Evolutionary conservation across 2,113 vertebrate genomes (phyloP), one percentile per base, ranked within the genome.

Genomic region (Bambusicola thoracicus): DNA sequence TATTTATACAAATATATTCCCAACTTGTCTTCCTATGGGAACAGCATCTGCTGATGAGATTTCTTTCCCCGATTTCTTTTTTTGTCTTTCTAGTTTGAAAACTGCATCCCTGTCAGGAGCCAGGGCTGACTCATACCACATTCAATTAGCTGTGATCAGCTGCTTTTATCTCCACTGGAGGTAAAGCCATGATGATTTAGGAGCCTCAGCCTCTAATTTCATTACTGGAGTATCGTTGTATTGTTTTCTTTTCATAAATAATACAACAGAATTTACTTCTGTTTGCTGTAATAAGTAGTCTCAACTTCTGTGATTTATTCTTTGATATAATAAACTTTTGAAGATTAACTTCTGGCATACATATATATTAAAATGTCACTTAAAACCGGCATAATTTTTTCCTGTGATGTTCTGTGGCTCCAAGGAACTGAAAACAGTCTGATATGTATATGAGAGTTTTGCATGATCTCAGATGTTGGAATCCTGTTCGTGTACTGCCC

Each of bases 191-290:
- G 78, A 53, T 89, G 69, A 87, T 56, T 56, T 43, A 87, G 62
- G 61, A 84, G 34, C 74, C 48, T 10, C 68, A 62, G 38, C 7
- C 32, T 8, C 15, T 51, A 11, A 56, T 94, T 93, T 95, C 8
- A 85, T 69, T 87, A 21, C 32, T 93, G 73, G 62, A 89, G 61
- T 29, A 58, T 62, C 68, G 38, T 78, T 76, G 7, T 20, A 16
- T 67, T 94, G 38, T 61, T 78, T 79, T 63, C 18, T 88, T 89
- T 88, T 83, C 69, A 84, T 93, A 82, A 58, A 81, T 90, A 84
- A 38, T 72, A 13, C 10, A 66, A 17, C 8, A 62, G 78, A 89
- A 70, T 86, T 79, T 81, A 68, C 43, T 93, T 90, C 78, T 93
- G 73, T n/a, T 84, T 91, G 78, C 73, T 73, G 11, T 92, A 87